A percentile compares a stretch with the other conserved stretches of the same genome.
Evolutionary conservation across 2,888 invertebrate species (phyloP).

Genomic region (Amorpha juglandis): DNA sequence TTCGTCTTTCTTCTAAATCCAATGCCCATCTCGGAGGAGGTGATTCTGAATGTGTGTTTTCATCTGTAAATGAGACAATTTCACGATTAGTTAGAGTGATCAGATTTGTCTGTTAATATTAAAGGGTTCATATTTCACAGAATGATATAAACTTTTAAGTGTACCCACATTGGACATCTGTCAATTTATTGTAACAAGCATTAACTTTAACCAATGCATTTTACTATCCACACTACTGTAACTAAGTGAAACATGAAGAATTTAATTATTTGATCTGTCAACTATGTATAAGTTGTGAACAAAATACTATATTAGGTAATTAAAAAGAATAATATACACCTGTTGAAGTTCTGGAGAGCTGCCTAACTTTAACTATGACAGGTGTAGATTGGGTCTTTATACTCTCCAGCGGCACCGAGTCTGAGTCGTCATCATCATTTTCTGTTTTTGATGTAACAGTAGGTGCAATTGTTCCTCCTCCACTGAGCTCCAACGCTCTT

Average conservation of each 20-base stretch:
- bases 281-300: not conserved
- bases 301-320: not conserved
- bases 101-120: no score
- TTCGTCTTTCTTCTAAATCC: constrained; percentile 68
- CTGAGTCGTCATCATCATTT: constrained; percentile 62
- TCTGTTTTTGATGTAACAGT: constrained; percentile 53
- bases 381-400: constrained; percentile 45
- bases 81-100: no score
- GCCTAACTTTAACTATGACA: constrained; percentile 16
- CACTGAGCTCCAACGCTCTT: constrained; percentile 65
- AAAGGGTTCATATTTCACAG: no score
- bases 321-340: not conserved
- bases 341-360: constrained; percentile 3
- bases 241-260: no score
- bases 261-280: not conserved
- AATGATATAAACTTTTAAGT: no score
- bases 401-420: constrained; percentile 59
- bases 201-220: no score
- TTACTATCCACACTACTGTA: no score
- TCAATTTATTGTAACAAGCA: no score
- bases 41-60: constrained; percentile 32
- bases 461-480: constrained; percentile 51
- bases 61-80: not conserved
- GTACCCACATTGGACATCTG: no score
- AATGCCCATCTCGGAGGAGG: constrained; percentile 75